These are phyloP conservation scores for Tyrannus savana DNA, from an alignment of 2,113 vertebrate species.

Conservation along the genomic window DNA sequence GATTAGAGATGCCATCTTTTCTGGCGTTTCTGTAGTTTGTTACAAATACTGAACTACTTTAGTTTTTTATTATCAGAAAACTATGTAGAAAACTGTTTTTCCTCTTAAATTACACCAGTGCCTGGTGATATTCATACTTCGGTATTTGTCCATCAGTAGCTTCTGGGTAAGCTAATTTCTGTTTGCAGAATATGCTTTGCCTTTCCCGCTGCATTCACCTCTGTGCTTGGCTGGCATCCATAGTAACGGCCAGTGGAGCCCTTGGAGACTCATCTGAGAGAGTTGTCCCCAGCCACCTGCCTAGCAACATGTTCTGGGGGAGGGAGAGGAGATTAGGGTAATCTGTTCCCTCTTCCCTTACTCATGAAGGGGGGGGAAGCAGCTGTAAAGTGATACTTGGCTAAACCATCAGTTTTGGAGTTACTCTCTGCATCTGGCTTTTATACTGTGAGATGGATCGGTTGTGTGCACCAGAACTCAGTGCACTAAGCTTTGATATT, in stretches of 20 bases:
- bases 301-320: slow-evolving; percentile 66
- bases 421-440: background rate
- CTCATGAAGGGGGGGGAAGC: background rate
- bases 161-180: background rate
- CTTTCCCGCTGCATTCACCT: background rate
- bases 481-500: background rate
- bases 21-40: background rate
- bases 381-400: slow-evolving; percentile 28
- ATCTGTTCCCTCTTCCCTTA: background rate
- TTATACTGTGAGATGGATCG: background rate
- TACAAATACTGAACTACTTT: background rate
- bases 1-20: background rate
- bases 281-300: slow-evolving; percentile 52
- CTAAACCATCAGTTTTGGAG: slow-evolving; percentile 33
- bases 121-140: background rate
- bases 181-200: background rate
- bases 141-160: background rate
- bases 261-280: slow-evolving; percentile 10
- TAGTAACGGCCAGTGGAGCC: slow-evolving; percentile 50
- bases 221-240: slow-evolving; percentile 42
- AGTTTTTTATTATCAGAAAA: background rate
- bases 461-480: background rate
- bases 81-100: background rate
- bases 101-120: background rate
- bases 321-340: slow-evolving; percentile 14